These are phyloP conservation scores for Uropsilus gracilis DNA, from an alignment of 2,113 vertebrate species.

Conservation along the genomic window DNA sequence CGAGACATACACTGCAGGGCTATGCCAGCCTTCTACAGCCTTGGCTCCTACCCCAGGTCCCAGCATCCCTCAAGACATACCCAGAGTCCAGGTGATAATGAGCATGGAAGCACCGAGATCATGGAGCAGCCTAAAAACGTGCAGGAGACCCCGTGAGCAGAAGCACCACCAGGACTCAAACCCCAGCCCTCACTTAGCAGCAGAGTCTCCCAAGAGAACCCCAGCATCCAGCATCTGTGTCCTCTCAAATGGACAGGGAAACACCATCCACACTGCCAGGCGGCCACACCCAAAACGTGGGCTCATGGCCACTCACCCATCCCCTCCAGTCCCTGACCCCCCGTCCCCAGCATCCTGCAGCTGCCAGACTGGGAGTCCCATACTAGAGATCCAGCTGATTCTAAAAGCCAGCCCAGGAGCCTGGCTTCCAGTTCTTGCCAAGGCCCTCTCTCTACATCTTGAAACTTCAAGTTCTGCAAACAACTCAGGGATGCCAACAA, in stretches of 20 bases:
- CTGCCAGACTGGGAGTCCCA: not conserved
- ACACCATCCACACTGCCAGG: too few relatives aligned
- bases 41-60: not conserved
- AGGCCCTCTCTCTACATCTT: not conserved
- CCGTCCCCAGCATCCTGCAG: not conserved
- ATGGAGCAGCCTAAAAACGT: not conserved
- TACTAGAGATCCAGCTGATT: not conserved
- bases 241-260: not conserved
- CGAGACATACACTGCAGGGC: not conserved
- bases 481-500: not conserved
- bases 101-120: not conserved
- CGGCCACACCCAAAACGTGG: not conserved
- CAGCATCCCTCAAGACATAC: not conserved
- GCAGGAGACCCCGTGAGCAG: not conserved
- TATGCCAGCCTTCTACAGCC: not conserved
- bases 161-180: not conserved
- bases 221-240: not conserved
- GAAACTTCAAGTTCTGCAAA: slow-evolving; percentile 25
- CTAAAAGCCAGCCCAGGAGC: not conserved
- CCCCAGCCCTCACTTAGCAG: not conserved
- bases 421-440: not conserved
- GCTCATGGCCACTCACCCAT: fast-evolving
- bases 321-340: not conserved
- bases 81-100: not conserved
- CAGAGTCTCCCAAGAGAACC: not conserved